Conservation (phyloP, 2,113 vertebrate genomes). For the Anoplopoma fimbria region DNA sequence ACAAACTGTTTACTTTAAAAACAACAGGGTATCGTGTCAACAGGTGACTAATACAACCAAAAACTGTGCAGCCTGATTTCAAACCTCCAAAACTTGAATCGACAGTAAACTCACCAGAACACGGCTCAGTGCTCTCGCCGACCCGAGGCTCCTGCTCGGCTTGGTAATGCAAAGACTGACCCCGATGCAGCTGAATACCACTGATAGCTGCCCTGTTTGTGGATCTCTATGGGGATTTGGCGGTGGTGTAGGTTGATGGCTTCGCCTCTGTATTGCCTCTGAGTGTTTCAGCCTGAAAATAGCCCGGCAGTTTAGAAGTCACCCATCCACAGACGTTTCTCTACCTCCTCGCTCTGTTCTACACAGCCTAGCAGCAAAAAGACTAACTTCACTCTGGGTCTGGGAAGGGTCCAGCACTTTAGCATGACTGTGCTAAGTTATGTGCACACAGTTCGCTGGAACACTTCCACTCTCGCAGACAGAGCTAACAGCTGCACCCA, state of each 20-base stretch:
- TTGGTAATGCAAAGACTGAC: slow-evolving; percentile 21
- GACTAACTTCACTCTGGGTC: slow-evolving; percentile 37
- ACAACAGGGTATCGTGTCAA: neutral
- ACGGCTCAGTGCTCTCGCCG: neutral
- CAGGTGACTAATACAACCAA: neutral
- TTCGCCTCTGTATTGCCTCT: slow-evolving; percentile 33
- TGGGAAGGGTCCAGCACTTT: slow-evolving; percentile 56
- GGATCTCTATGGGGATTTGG: slow-evolving; percentile 63
- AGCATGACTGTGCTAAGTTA: slow-evolving; percentile 64
- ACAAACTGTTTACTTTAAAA: neutral
- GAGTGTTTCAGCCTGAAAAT: slow-evolving; percentile 66
- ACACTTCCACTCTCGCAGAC: slow-evolving; percentile 32
- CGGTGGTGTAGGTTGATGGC: slow-evolving; percentile 51
- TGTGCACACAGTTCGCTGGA: slow-evolving; percentile 52
- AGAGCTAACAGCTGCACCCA: slow-evolving; percentile 66
- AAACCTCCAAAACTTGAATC: neutral
- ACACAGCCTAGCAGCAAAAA: slow-evolving; percentile 55
- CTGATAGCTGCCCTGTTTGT: slow-evolving; percentile 53
- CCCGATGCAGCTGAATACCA: neutral
- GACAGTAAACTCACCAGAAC: slow-evolving; percentile 37
- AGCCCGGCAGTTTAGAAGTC: slow-evolving; percentile 61
- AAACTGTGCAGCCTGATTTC: neutral
- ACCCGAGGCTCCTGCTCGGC: neutral
- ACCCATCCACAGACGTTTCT: slow-evolving; percentile 47
- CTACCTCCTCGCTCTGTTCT: slow-evolving; percentile 28